phyloP scores from a whole-genome alignment of 2,888 invertebrate species.

The Megastigmus dorsalis region DNA sequence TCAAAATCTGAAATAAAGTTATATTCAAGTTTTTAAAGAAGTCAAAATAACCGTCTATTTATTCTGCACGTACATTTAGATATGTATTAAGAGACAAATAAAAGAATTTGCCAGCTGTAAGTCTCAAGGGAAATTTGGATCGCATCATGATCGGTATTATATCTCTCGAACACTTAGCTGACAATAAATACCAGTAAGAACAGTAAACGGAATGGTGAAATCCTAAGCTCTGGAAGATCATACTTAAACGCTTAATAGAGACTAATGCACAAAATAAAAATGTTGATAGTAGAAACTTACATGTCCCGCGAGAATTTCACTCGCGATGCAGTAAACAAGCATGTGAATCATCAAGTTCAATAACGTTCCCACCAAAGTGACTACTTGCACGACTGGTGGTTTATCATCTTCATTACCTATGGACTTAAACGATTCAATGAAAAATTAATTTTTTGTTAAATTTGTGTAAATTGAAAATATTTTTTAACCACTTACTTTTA shows the following conservation, averaged over 20 bases:
- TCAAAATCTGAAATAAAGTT: slow-evolving; percentile 31
- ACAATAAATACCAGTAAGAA: slow-evolving; percentile 57
- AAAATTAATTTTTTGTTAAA: no score
- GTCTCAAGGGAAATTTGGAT: slow-evolving; percentile 54
- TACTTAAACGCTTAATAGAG: no score
- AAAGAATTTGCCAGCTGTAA: slow-evolving; percentile 59
- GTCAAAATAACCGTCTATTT: no score
- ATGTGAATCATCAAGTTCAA: slow-evolving; percentile 36
- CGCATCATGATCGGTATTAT: slow-evolving; percentile 58
- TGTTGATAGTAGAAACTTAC: slow-evolving; percentile 18
- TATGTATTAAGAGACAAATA: slow-evolving; percentile 57
- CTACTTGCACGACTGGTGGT: not conserved
- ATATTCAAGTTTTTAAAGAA: not conserved
- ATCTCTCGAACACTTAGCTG: slow-evolving; percentile 46
- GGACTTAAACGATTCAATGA: no score
- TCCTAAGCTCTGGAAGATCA: slow-evolving; percentile 49
- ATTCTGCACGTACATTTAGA: slow-evolving; percentile 48
- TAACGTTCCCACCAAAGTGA: not conserved
- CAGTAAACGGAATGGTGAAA: slow-evolving; percentile 55
- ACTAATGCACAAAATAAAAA: no score
- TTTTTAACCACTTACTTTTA: slow-evolving; percentile 9
- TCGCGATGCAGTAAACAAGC: slow-evolving; percentile 46
- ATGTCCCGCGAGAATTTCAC: slow-evolving; percentile 24
- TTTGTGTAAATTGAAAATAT: no score
- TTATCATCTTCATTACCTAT: not conserved